Conservation (phyloP, 2,888 invertebrate genomes). For the Caenorhabditis sp. region DNA sequence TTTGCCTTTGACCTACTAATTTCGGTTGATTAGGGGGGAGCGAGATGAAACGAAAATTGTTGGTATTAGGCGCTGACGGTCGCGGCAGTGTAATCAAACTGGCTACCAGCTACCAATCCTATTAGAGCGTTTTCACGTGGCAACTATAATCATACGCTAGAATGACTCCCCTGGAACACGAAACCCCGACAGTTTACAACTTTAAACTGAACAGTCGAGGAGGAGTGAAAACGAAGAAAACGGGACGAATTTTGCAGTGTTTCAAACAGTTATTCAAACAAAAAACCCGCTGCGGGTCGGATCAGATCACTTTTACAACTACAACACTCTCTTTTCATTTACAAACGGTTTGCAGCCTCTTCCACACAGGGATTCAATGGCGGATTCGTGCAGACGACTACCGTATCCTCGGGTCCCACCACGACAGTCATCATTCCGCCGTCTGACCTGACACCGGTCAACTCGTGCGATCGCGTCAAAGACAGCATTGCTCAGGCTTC, state of each 20-base stretch:
- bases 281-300: neutral
- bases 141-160: constrained; percentile 44
- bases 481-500: constrained; percentile 54
- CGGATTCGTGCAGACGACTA: constrained; percentile 32
- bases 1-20: constrained; percentile 25
- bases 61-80: constrained; percentile 8
- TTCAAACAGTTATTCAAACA: neutral
- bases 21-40: neutral
- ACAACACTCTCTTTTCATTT: no score
- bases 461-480: constrained; percentile 52
- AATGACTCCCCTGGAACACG: constrained; percentile 28
- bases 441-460: constrained; percentile 49
- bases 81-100: constrained; percentile 22
- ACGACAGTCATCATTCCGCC: constrained; percentile 49
- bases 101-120: constrained; percentile 12
- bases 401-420: constrained; percentile 37
- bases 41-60: constrained; percentile 20
- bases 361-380: constrained; percentile 17
- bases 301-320: constrained; percentile 3
- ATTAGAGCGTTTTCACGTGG: constrained; percentile 12
- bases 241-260: neutral
- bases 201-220: constrained; percentile 27
- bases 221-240: neutral
- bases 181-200: constrained; percentile 21
- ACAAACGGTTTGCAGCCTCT: constrained; percentile 12